A percentile compares a stretch with the other conserved stretches of the same genome.
Conservation (phyloP, 2,113 vertebrate genomes). For the Sturnira hondurensis region DNA sequence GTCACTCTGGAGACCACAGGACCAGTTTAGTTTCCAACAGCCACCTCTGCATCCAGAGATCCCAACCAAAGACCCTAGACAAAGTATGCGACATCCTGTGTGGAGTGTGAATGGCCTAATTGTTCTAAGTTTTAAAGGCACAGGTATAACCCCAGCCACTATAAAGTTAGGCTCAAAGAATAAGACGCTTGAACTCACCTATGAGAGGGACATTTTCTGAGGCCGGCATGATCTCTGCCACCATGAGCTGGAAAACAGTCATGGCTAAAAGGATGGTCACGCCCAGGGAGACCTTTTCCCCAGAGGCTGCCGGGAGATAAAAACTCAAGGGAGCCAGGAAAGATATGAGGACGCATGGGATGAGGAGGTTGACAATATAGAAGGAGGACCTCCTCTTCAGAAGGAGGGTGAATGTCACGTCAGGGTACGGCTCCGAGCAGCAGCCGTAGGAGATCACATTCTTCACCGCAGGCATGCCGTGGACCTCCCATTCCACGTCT, state of each 20-base stretch:
- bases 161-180: neutral
- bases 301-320: slow-evolving; percentile 97
- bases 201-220: slow-evolving; percentile 97
- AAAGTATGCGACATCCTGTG: neutral
- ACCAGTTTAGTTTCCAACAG: neutral
- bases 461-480: slow-evolving; percentile 94
- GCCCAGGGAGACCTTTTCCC: slow-evolving; percentile 97
- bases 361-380: slow-evolving; percentile 96
- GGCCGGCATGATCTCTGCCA: slow-evolving; percentile 98
- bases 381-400: slow-evolving; percentile 96
- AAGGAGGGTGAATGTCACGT: slow-evolving; percentile 94
- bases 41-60: neutral
- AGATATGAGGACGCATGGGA: slow-evolving; percentile 97
- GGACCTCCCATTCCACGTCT: slow-evolving; percentile 98
- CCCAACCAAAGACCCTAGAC: neutral
- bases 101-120: neutral
- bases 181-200: slow-evolving; percentile 81
- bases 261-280: slow-evolving; percentile 96
- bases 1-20: neutral
- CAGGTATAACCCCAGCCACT: neutral
- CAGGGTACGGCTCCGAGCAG: slow-evolving; percentile 97
- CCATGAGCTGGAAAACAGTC: slow-evolving; percentile 97
- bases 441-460: slow-evolving; percentile 96
- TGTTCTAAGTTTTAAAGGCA: neutral
- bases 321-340: slow-evolving; percentile 96